A percentile compares a stretch with the other conserved stretches of the same genome.
Evolutionary conservation across 2,113 vertebrate species (phyloP).

Genomic region (Entomyzon cyanotis): DNA sequence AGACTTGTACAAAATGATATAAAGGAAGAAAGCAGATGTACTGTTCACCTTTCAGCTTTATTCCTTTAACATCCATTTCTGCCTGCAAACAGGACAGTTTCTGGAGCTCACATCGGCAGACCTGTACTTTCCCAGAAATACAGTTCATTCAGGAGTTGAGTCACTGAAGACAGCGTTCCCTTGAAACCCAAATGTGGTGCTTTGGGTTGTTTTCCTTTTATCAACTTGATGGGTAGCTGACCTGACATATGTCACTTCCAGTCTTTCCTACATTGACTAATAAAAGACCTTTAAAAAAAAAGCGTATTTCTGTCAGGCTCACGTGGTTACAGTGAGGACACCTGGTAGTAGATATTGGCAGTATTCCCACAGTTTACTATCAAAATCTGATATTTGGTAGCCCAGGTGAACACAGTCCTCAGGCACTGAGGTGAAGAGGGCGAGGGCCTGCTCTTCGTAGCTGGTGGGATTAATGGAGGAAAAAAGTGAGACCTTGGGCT

Average conservation of each 20-base stretch:
- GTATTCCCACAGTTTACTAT: background rate
- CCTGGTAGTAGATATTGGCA: background rate
- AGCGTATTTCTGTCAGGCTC: background rate
- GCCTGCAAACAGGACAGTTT: background rate
- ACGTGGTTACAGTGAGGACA: rapidly evolving
- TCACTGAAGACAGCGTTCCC: background rate
- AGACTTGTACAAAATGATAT: background rate
- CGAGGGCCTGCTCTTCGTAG: background rate
- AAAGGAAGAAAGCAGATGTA: background rate
- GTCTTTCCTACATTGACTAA: background rate
- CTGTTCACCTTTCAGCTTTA: background rate
- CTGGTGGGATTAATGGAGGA: background rate
- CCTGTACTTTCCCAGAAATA: background rate
- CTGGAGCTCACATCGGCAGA: background rate
- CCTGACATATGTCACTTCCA: background rate
- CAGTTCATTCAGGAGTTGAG: background rate
- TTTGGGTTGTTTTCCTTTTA: background rate
- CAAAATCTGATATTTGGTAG: background rate
- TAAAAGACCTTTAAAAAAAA: background rate
- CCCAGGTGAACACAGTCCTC: background rate
- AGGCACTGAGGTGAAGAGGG: background rate
- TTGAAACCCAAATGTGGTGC: background rate
- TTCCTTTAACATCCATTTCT: background rate
- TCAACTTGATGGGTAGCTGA: background rate
- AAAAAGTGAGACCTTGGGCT: background rate